phyloP scores from a whole-genome alignment of 2,797 vertebrate species.

The Echeneis naucrates region DNA sequence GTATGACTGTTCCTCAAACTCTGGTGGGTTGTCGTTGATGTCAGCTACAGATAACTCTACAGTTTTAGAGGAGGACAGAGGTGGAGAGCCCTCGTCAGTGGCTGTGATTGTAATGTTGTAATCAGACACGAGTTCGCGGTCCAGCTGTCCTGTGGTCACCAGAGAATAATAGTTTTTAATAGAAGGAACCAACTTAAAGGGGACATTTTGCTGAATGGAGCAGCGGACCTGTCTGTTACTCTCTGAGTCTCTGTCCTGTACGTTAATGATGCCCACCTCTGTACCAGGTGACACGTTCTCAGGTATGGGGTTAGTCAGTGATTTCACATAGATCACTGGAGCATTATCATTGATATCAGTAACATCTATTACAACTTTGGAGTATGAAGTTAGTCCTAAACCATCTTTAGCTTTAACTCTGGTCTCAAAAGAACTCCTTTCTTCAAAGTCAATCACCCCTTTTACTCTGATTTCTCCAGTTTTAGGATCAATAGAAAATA shows the following conservation, averaged over 20 bases:
- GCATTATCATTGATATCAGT: constrained; percentile 74
- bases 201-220: constrained; percentile 69
- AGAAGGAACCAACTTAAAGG: constrained; percentile 71
- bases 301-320: constrained; percentile 72
- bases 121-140: too few species aligned
- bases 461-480: constrained; percentile 44
- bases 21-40: too few species aligned
- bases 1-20: too few species aligned
- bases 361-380: constrained; percentile 66
- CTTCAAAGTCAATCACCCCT: constrained; percentile 16
- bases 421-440: background rate
- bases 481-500: constrained; percentile 41
- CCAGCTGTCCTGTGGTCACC: too few species aligned
- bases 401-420: constrained; percentile 66
- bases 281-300: constrained; percentile 77
- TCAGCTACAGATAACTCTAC: too few species aligned
- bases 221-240: constrained; percentile 79
- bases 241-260: constrained; percentile 82
- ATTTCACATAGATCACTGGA: constrained; percentile 79
- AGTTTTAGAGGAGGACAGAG: too few species aligned
- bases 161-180: too few species aligned
- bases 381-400: constrained; percentile 63
- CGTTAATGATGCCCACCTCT: too few species aligned
- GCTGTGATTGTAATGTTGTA: too few species aligned
- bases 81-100: too few species aligned